These are phyloP conservation scores for Pagrus major DNA, from an alignment of 2,113 vertebrate species.

Conservation along the genomic window DNA sequence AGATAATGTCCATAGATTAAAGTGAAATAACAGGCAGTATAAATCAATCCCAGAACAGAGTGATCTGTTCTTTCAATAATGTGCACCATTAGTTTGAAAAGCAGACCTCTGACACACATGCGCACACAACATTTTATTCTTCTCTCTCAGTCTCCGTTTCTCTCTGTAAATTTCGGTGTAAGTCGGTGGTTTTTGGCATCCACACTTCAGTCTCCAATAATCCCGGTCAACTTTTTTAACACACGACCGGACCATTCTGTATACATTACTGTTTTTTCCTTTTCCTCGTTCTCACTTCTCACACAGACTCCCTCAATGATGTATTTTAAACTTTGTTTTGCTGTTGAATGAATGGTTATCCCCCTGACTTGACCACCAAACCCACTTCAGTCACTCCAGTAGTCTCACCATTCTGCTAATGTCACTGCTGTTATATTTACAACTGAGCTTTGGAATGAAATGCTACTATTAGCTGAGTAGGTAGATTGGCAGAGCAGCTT, in stretches of 20 bases:
- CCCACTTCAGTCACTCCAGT: not conserved
- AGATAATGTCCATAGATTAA: conserved; percentile 81
- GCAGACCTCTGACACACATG: conserved; percentile 47
- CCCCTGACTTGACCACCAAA: not conserved
- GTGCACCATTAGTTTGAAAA: conserved; percentile 69
- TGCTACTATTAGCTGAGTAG: not conserved
- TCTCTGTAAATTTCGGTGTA: not conserved
- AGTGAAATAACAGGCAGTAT: conserved; percentile 73
- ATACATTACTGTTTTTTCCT: not conserved
- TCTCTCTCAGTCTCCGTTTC: conserved; percentile 5
- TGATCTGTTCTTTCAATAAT: conserved; percentile 77
- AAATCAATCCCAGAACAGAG: conserved; percentile 74
- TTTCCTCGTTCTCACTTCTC: not conserved
- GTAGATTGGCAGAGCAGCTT: conserved; percentile 1
- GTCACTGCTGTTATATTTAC: not conserved
- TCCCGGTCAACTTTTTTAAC: not conserved
- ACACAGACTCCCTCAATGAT: not conserved
- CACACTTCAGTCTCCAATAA: not conserved
- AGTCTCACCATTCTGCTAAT: no score
- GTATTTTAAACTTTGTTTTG: not conserved
- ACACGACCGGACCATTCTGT: not conserved
- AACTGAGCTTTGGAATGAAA: not conserved
- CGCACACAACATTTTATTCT: conserved; percentile 36
- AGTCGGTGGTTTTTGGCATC: conserved; percentile 8
- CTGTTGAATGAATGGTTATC: conserved; percentile 8